Evolutionary conservation across 2,797 vertebrate species (phyloP).

Genomic region (Scyliorhinus canicula): DNA sequence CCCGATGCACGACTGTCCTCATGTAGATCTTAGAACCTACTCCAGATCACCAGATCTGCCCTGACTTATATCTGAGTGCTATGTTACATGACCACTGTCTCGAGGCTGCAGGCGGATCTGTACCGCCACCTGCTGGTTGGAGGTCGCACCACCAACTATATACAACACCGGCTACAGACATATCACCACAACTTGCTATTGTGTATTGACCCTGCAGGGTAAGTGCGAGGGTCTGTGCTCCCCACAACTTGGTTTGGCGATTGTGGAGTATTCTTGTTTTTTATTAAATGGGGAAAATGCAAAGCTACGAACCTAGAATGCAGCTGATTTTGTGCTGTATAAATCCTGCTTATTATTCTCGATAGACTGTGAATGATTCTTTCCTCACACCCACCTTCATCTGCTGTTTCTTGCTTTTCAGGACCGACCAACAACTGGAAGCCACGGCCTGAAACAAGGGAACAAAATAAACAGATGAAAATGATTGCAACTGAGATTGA

Average conservation of each 20-base stretch:
- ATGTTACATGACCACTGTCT: too few species aligned
- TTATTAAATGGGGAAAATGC: background rate
- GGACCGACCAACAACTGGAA: slow-evolving; percentile 93
- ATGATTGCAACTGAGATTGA: background rate
- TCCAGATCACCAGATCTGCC: too few species aligned
- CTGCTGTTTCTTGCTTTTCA: slow-evolving; percentile 88
- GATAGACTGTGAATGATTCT: background rate
- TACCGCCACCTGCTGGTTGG: too few species aligned
- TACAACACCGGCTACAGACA: too few species aligned
- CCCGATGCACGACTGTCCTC: too few species aligned
- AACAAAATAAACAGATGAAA: background rate
- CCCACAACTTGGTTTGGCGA: background rate
- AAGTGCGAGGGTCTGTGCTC: background rate
- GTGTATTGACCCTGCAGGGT: background rate
- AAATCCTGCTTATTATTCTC: background rate
- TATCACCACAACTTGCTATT: too few species aligned
- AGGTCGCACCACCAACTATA: too few species aligned
- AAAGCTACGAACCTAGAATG: background rate
- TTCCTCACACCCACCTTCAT: slow-evolving; percentile 71
- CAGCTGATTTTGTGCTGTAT: background rate
- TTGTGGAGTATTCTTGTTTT: background rate
- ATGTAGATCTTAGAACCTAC: too few species aligned
- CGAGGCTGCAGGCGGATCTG: too few species aligned
- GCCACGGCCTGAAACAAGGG: slow-evolving; percentile 73
- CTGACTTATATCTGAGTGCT: too few species aligned